Evolutionary conservation across 30 jellyfish, hydroid and myxozoan genomes (phyloP).

Genomic region (Aurelia aurita complex sp. Pacific): DNA sequence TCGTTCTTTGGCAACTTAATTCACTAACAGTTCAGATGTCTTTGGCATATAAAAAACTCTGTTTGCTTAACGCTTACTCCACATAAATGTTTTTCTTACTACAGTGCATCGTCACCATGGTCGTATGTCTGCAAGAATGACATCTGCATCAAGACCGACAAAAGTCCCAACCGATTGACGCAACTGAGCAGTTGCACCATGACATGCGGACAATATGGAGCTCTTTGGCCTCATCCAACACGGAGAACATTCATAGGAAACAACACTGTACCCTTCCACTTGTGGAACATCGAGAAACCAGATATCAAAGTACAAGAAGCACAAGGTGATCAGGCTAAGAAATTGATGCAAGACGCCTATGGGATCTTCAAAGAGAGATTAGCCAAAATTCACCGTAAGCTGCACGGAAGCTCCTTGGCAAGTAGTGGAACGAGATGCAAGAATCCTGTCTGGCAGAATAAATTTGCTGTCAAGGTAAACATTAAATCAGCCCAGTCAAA

Average conservation of each 20-base stretch:
- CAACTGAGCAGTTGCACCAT: slow-evolving; percentile 75
- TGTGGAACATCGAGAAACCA: slow-evolving; percentile 54
- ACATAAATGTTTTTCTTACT: too few relatives aligned
- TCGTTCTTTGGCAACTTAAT: too few relatives aligned
- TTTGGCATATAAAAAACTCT: too few relatives aligned
- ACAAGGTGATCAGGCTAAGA: slow-evolving; percentile 18
- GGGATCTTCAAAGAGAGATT: slow-evolving; percentile 23
- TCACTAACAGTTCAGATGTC: too few relatives aligned
- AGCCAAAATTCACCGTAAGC: not conserved
- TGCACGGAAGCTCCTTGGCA: slow-evolving; percentile 3
- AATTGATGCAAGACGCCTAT: slow-evolving; percentile 34
- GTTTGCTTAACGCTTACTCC: too few relatives aligned
- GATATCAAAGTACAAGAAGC: slow-evolving; percentile 12
- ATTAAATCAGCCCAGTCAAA: slow-evolving; percentile 41
- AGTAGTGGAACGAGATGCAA: slow-evolving; percentile 18
- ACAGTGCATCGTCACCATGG: slow-evolving; percentile 50
- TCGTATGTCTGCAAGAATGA: slow-evolving; percentile 50
- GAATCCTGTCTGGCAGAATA: slow-evolving; percentile 61
- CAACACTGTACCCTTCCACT: slow-evolving; percentile 67
- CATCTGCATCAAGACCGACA: slow-evolving; percentile 40
- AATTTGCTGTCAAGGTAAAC: slow-evolving; percentile 15
- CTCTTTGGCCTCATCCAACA: slow-evolving; percentile 86
- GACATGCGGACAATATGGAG: slow-evolving; percentile 78
- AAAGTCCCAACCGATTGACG: slow-evolving; percentile 44
- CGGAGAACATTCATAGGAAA: slow-evolving; percentile 73